A percentile compares a stretch with the other conserved stretches of the same genome.
These are phyloP conservation scores for Vireo griseus DNA, from an alignment of 2,797 vertebrate species.

Conservation along the genomic window DNA sequence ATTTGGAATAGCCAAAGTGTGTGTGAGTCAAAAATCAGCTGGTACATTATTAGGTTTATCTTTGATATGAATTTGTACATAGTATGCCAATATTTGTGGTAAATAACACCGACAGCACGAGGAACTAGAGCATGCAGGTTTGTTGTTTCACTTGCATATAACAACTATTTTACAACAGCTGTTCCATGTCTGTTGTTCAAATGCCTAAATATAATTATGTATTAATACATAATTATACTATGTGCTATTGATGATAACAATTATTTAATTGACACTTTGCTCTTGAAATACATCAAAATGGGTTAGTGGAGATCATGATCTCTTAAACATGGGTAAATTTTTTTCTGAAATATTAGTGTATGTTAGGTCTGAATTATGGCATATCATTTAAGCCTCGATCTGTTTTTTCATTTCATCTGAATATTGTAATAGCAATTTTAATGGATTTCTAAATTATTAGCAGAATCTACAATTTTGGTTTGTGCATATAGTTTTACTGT, in stretches of 20 bases:
- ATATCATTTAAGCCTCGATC: neutral
- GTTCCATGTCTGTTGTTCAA: neutral
- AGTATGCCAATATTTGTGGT: neutral
- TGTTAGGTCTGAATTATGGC: neutral
- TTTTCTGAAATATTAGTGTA: neutral
- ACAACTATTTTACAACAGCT: neutral
- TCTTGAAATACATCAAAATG: neutral
- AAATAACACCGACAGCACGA: rapidly evolving
- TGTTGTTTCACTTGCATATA: neutral
- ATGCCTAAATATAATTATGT: neutral
- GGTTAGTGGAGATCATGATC: neutral
- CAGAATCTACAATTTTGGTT: neutral
- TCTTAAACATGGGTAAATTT: neutral
- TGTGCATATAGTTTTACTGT: neutral
- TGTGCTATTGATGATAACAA: neutral
- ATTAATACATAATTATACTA: neutral
- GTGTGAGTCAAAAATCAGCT: neutral
- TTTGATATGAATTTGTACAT: neutral
- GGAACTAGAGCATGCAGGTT: neutral
- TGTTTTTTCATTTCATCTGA: neutral
- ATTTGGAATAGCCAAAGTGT: neutral
- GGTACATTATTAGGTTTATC: neutral
- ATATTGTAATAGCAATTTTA: neutral
- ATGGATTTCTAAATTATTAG: neutral
- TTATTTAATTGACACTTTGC: neutral